Percentiles rank a stretch among this genome's conserved stretches.
Evolutionary conservation across 2,797 vertebrate genomes (phyloP).

Genomic region (Erpetoichthys calabaricus): DNA sequence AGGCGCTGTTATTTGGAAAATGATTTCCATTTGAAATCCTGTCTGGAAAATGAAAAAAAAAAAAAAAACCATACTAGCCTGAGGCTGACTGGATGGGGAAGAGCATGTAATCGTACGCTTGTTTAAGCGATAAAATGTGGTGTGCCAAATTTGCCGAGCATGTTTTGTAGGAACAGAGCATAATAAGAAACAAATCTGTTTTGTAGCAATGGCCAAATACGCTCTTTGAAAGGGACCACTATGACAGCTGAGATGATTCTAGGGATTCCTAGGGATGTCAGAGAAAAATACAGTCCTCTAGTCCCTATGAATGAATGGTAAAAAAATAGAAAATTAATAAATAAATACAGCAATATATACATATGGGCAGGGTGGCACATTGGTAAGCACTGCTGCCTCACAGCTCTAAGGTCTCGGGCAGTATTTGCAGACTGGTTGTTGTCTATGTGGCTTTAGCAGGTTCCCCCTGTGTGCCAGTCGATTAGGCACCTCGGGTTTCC

Average conservation of each 20-base stretch:
- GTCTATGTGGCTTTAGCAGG: too few relatives aligned
- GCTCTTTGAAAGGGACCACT: background rate
- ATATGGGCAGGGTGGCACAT: too few relatives aligned
- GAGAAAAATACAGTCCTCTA: too few relatives aligned
- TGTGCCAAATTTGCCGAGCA: slow-evolving; percentile 26
- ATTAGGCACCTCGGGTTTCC: too few relatives aligned
- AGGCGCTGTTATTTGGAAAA: slow-evolving; percentile 31
- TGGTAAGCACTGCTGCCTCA: too few relatives aligned
- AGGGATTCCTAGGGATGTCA: background rate
- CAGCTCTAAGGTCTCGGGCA: too few relatives aligned
- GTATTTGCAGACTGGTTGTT: too few relatives aligned
- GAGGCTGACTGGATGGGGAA: slow-evolving; percentile 18
- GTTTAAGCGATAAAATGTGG: slow-evolving; percentile 37
- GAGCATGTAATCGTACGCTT: slow-evolving; percentile 29
- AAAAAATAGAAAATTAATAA: too few relatives aligned
- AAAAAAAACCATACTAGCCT: slow-evolving; percentile 27
- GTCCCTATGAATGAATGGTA: too few relatives aligned
- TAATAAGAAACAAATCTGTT: slow-evolving; percentile 25
- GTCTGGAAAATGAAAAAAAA: slow-evolving; percentile 20
- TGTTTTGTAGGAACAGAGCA: slow-evolving; percentile 24
- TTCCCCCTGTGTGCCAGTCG: too few relatives aligned
- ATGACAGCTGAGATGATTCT: background rate
- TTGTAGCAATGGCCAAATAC: slow-evolving; percentile 10
- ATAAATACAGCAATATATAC: too few relatives aligned
- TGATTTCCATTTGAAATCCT: slow-evolving; percentile 39